Evolutionary conservation across 2,888 invertebrate species (phyloP), one percentile per base, ranked within the genome.

Genomic region (Aporophyla nigra): DNA sequence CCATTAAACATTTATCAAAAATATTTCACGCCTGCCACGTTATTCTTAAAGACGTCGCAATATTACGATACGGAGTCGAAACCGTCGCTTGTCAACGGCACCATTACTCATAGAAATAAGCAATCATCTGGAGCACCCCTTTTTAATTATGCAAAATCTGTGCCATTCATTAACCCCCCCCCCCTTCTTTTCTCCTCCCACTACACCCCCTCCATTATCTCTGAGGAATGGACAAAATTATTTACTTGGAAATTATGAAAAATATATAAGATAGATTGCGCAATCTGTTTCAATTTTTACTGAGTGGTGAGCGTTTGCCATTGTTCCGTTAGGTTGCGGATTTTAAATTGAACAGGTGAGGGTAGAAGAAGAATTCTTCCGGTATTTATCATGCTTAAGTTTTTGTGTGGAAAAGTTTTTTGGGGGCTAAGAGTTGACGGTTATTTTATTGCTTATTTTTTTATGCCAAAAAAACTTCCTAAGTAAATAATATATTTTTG

Each of bases 91-190:
- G 89, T 89, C 90, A 91, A 88, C 91, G 79, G 83, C 68, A 86
- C 91, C 92, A 95, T 96, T 94, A 94, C 91, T 96, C 94, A 94
- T 94, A 92, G 92, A 93, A 95, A 94, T 93, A 94, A 93, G 94
- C 93, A 95, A 95, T 95, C 94, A 93, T 93, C 92, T 92, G 89
- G 87, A 91, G 90, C 92, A 93, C 93, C 94, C 94, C 94, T 94
- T 95, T 96, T 95, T 96, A 96, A 96, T 96, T 96, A 95, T 95
- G 94, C 93, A 94, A 95, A 96, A 96, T 96, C 94, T 94, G 93
- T 93, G 92, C 92, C 93, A 94, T 94, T 94, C 92, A 93, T 95
- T 94, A 92, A 86, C 85, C 68, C 76, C 58, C 72, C 54, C 67
- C 51, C 70, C 67, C 51, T 69, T 79, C 85, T 84, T 74, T 56